Percentiles rank a stretch among this genome's conserved stretches.
Evolutionary conservation across 2,113 vertebrate species (phyloP).

Genomic region (Corapipo altera): DNA sequence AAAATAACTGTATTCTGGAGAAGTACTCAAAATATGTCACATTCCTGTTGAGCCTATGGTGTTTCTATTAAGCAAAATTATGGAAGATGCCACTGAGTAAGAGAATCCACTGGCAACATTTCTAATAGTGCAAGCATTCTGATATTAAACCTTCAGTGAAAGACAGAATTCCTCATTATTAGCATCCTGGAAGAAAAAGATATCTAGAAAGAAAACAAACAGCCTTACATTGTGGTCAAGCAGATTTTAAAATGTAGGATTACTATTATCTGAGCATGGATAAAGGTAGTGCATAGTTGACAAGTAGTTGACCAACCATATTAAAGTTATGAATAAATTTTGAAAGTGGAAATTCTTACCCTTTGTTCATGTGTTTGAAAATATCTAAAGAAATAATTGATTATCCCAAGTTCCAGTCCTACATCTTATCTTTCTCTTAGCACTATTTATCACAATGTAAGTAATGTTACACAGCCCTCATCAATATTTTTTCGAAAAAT

Average conservation of each 20-base stretch:
- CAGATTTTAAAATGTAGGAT: background rate
- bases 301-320: background rate
- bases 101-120: background rate
- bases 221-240: rapidly evolving
- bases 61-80: background rate
- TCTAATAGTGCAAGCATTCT: background rate
- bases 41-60: background rate
- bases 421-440: background rate
- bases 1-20: background rate
- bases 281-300: background rate
- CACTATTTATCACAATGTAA: background rate
- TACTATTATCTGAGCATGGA: background rate
- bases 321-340: background rate
- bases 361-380: background rate
- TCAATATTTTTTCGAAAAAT: background rate
- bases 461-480: background rate
- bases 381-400: background rate
- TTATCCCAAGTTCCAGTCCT: background rate
- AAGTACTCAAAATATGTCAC: background rate
- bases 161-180: background rate
- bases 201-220: background rate
- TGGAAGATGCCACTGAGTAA: background rate
- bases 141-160: background rate
- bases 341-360: background rate
- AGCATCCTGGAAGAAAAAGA: background rate